phyloP scores from a whole-genome alignment of 2,797 vertebrate genomes.

The Acestrorhynchus altus region DNA sequence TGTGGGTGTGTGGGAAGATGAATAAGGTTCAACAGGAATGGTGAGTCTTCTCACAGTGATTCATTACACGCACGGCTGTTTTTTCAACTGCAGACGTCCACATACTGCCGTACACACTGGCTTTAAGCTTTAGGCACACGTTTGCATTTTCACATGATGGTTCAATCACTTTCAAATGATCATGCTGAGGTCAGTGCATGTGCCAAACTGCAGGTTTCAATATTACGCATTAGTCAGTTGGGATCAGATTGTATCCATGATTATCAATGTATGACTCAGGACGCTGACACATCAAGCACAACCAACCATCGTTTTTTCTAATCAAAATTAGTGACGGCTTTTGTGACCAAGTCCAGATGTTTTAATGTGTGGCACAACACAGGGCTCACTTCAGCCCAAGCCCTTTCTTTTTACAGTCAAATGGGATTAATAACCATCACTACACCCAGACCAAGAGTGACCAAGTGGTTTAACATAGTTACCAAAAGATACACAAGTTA shows the following conservation, averaged over 20 bases:
- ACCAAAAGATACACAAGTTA: too few relatives aligned
- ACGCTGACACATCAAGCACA: neutral
- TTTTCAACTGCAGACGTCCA: slow-evolving; percentile 18
- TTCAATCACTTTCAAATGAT: slow-evolving; percentile 6
- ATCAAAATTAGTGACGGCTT: neutral
- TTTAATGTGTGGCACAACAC: neutral
- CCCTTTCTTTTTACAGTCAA: too few relatives aligned
- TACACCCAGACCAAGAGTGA: too few relatives aligned
- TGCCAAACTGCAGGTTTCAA: neutral
- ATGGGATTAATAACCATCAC: too few relatives aligned
- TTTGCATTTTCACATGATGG: slow-evolving; percentile 11
- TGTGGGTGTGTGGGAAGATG: slow-evolving; percentile 41
- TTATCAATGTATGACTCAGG: neutral
- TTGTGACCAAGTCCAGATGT: neutral
- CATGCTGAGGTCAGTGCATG: slow-evolving; percentile 5
- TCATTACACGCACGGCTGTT: slow-evolving; percentile 31
- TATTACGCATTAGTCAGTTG: slow-evolving; percentile 8
- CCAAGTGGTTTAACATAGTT: too few relatives aligned
- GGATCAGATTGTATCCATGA: neutral
- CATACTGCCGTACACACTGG: slow-evolving; percentile 30
- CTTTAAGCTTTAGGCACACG: neutral
- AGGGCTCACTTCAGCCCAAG: neutral
- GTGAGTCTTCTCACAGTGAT: slow-evolving; percentile 43
- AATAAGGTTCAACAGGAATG: slow-evolving; percentile 36
- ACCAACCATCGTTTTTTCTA: neutral